Evolutionary conservation across 2,797 vertebrate species (phyloP).

Genomic region (Spinus pinus): DNA sequence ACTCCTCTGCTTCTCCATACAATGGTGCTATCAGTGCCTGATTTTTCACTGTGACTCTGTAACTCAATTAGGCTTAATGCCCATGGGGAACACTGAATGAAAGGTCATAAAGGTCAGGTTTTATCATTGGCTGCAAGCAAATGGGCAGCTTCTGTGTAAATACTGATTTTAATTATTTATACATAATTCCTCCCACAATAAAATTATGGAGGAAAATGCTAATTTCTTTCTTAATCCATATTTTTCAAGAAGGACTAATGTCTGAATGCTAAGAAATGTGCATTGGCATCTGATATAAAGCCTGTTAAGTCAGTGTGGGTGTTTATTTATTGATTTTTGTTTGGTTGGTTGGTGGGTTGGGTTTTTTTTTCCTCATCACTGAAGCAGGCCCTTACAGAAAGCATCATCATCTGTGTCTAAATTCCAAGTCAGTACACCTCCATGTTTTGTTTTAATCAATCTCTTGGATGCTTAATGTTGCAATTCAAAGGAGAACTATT

Average conservation of each 20-base stretch:
- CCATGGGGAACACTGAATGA: background rate
- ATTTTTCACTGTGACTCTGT: background rate
- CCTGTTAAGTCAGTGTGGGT: background rate
- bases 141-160: background rate
- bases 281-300: background rate
- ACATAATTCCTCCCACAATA: background rate
- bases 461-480: background rate
- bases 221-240: background rate
- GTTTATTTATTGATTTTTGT: background rate
- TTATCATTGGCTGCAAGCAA: background rate
- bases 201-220: background rate
- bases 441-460: background rate
- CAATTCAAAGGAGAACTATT: background rate
- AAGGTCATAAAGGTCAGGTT: background rate
- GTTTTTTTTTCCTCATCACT: background rate
- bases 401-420: background rate
- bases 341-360: background rate
- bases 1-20: background rate
- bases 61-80: background rate
- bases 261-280: background rate
- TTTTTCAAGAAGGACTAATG: background rate
- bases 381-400: background rate
- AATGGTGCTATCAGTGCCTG: background rate
- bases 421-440: background rate
- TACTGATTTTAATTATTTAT: background rate